Evolutionary conservation across 2,797 vertebrate species (phyloP).

Genomic region (Linurgus olivaceus): DNA sequence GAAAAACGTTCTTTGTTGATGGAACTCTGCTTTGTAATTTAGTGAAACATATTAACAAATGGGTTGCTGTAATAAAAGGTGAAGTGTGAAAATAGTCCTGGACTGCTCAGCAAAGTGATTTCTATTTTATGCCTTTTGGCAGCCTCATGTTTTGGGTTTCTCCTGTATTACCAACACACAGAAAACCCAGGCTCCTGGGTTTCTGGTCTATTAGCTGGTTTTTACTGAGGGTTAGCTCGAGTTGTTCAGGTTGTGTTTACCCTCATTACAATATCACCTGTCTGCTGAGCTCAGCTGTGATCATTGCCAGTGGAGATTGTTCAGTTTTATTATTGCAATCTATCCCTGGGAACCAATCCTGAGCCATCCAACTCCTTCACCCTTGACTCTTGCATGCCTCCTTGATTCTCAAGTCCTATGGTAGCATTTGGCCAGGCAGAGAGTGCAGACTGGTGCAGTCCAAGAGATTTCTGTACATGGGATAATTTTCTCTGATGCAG

Average conservation of each 20-base stretch:
- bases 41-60: not conserved
- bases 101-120: not conserved
- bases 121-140: conserved; percentile 25
- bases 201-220: not conserved
- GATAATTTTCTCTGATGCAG: not conserved
- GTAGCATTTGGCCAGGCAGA: not conserved
- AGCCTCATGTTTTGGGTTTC: not conserved
- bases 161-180: not conserved
- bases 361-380: not conserved
- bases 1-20: not conserved
- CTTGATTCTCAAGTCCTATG: not conserved
- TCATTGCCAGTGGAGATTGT: not conserved
- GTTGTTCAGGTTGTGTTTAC: not conserved
- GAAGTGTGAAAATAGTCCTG: not conserved
- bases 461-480: not conserved
- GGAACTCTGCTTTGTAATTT: not conserved
- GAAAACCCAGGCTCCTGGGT: not conserved
- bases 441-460: not conserved
- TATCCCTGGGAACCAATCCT: not conserved
- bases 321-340: not conserved
- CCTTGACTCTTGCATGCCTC: not conserved
- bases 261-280: not conserved
- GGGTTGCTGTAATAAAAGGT: not conserved
- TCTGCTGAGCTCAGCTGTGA: not conserved
- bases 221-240: not conserved